Conservation (phyloP, 2,113 vertebrate species). For the Neogobius melanostomus region DNA sequence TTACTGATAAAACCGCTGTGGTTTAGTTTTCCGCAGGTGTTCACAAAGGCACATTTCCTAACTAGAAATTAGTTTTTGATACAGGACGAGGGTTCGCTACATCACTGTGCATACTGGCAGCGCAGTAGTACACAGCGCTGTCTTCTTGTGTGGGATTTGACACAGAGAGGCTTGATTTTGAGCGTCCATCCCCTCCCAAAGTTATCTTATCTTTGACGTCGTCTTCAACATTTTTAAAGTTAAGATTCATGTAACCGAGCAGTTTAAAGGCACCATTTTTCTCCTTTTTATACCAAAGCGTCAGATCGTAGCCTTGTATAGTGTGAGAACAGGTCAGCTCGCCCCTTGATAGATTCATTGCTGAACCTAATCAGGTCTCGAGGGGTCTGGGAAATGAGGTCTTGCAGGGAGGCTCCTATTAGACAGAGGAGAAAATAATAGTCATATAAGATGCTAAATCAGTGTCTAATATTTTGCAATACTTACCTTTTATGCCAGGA, state of each 20-base stretch:
- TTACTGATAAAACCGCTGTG: not conserved
- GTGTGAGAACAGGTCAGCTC: constrained; percentile 56
- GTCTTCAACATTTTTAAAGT: not conserved
- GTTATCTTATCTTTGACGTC: constrained; percentile 31
- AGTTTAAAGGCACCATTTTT: constrained; percentile 6
- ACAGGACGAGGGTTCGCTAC: not conserved
- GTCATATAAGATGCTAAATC: accelerated
- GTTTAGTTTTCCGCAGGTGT: constrained; percentile 32
- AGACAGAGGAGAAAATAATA: not conserved
- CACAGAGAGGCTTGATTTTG: constrained; percentile 1
- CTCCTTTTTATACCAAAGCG: constrained; percentile 66
- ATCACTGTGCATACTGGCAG: constrained; percentile 46
- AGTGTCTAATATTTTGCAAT: constrained; percentile 10
- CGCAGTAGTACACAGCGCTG: constrained; percentile 48
- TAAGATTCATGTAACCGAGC: constrained; percentile 41
- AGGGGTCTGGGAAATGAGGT: constrained; percentile 37
- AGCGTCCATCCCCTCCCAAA: constrained; percentile 18
- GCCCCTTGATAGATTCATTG: constrained; percentile 25
- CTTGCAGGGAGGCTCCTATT: constrained; percentile 33
- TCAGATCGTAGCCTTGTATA: accelerated
- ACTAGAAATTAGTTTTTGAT: constrained; percentile 38
- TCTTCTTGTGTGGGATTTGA: constrained; percentile 4
- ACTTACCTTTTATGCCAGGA: not conserved
- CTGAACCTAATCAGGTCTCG: constrained; percentile 22
- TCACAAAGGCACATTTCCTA: not conserved